A percentile compares a stretch with the other conserved stretches of the same genome.
Conservation (phyloP, 64 coral and sea anemone genomes). For the Acropora tenuis region DNA sequence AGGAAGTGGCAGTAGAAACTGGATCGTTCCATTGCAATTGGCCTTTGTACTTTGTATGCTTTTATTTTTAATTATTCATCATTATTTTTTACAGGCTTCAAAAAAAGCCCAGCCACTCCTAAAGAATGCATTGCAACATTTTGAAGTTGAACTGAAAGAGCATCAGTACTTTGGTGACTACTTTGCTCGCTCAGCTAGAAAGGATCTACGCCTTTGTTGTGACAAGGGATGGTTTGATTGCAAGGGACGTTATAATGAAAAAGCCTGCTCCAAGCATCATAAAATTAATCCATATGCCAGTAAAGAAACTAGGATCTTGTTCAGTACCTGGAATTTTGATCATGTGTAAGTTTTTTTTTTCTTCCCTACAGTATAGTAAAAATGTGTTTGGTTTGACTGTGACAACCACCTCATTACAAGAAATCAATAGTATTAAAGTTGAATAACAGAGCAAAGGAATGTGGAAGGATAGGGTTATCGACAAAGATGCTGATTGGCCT, state of each 20-base stretch:
- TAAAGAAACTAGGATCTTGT: slow-evolving; percentile 84
- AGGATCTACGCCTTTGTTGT: slow-evolving; percentile 73
- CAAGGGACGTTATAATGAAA: slow-evolving; percentile 72
- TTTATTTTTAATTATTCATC: not conserved
- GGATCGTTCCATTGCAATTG: not conserved
- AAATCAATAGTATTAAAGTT: no score
- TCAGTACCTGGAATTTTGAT: slow-evolving; percentile 98
- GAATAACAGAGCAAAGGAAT: no score
- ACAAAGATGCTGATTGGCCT: no score
- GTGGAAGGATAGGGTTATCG: no score
- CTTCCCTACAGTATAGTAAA: no score
- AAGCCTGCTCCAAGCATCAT: slow-evolving; percentile 64
- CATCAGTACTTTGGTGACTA: slow-evolving; percentile 80
- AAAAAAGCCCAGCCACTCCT: slow-evolving; percentile 57
- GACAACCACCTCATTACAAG: no score
- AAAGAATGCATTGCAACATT: slow-evolving; percentile 30
- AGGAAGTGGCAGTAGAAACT: not conserved
- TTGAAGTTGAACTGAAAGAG: slow-evolving; percentile 71
- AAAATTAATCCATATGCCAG: slow-evolving; percentile 96
- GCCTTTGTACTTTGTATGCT: not conserved
- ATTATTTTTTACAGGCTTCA: not conserved
- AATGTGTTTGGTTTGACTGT: no score
- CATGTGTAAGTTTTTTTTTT: slow-evolving; percentile 83
- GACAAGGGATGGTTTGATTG: slow-evolving; percentile 89
- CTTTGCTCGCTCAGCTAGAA: slow-evolving; percentile 76